phyloP scores from a whole-genome alignment of 2,113 vertebrate genomes.

The Actenoides hombroni region DNA sequence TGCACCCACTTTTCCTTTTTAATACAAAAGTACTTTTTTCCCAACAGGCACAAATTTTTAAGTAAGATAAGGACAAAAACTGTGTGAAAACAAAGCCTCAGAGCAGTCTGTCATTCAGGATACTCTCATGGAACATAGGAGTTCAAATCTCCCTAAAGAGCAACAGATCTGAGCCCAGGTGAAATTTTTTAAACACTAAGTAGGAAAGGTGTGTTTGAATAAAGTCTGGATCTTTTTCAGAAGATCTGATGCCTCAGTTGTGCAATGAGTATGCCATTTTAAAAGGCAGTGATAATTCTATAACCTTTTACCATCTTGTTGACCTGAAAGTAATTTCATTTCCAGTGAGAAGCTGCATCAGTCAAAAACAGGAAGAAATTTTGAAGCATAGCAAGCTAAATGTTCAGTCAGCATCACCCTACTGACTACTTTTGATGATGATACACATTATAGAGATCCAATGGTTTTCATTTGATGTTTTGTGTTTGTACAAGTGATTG shows the following conservation, averaged over 20 bases:
- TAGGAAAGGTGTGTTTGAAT: background rate
- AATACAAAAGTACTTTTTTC: too few species aligned
- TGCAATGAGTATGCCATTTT: background rate
- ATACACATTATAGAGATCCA: too few species aligned
- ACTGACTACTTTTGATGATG: too few species aligned
- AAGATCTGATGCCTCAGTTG: background rate
- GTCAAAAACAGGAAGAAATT: too few species aligned
- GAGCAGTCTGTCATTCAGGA: background rate
- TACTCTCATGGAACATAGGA: background rate
- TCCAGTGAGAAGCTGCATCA: too few species aligned
- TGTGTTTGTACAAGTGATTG: too few species aligned
- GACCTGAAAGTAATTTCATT: too few species aligned
- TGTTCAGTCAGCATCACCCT: too few species aligned
- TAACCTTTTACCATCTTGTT: too few species aligned
- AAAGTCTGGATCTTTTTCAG: background rate
- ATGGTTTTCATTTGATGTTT: too few species aligned
- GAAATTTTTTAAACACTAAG: background rate
- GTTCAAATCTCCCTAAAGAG: background rate
- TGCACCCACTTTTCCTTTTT: too few species aligned
- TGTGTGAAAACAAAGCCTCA: background rate
- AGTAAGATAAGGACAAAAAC: background rate
- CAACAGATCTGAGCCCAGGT: background rate
- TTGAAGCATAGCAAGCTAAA: too few species aligned
- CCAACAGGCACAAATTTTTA: background rate
- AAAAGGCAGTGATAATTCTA: background rate